Conservation (phyloP, 2,797 vertebrate species). For the Peromyscus melanophrys region DNA sequence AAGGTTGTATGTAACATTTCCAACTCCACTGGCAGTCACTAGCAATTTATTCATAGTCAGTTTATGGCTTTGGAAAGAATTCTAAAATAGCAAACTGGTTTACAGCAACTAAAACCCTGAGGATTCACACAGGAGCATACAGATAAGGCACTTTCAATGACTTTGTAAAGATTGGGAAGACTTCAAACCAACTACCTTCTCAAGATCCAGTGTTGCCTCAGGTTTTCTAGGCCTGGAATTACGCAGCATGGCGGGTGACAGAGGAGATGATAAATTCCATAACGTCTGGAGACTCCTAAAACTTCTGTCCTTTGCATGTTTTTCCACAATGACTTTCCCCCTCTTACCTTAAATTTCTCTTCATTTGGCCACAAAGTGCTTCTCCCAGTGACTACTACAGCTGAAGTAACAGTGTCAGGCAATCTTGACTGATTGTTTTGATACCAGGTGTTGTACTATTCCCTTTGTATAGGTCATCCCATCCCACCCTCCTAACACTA, state of each 20-base stretch:
- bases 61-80: slow-evolving; percentile 6
- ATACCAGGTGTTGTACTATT: no score
- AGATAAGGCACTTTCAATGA: neutral
- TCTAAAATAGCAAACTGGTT: neutral
- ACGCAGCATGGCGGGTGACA: neutral
- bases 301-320: neutral
- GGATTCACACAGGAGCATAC: neutral
- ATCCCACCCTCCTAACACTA: neutral
- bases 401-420: neutral
- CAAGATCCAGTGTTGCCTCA: neutral
- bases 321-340: neutral
- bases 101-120: neutral
- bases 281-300: neutral
- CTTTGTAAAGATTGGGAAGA: neutral
- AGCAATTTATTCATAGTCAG: neutral
- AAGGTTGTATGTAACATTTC: neutral
- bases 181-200: neutral
- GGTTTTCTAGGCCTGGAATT: neutral
- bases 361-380: neutral
- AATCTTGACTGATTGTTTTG: neutral
- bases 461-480: no score
- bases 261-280: neutral
- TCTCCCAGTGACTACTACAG: no score
- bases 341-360: neutral
- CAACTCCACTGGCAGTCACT: neutral